These are phyloP conservation scores for Amphiprion ocellaris DNA, from an alignment of 2,113 vertebrate species.

Conservation along the genomic window DNA sequence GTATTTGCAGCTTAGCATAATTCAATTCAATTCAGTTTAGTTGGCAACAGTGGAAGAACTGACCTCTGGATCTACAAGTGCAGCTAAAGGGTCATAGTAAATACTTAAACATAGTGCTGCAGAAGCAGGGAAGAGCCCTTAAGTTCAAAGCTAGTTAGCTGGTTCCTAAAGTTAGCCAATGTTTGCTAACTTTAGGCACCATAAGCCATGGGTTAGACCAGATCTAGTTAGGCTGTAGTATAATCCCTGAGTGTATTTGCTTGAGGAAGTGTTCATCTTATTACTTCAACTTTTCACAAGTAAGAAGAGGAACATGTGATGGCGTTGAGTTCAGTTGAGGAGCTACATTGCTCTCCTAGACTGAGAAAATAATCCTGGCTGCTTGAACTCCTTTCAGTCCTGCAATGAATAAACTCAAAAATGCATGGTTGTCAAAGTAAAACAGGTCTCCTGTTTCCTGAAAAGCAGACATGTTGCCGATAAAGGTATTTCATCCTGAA, in stretches of 20 bases:
- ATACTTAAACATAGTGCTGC: no score
- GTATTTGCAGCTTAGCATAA: no score
- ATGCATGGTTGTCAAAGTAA: slow-evolving; percentile 35
- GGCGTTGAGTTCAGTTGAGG: neutral
- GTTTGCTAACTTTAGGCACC: neutral
- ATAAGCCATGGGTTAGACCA: slow-evolving; percentile 7
- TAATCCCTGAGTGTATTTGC: neutral
- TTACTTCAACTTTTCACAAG: neutral
- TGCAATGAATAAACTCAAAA: slow-evolving; percentile 35
- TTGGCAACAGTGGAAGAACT: no score
- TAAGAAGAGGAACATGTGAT: neutral
- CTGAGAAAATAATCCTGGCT: slow-evolving; percentile 1
- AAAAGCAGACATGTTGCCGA: slow-evolving; percentile 22
- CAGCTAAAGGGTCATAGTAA: no score
- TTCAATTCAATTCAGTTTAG: no score
- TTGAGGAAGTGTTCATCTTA: neutral
- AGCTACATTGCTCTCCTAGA: slow-evolving; percentile 8
- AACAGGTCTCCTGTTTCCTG: slow-evolving; percentile 33
- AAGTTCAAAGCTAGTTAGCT: neutral
- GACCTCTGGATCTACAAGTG: no score
- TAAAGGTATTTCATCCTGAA: slow-evolving; percentile 44
- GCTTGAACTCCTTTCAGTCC: slow-evolving; percentile 29
- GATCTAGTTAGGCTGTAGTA: neutral
- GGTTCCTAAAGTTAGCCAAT: neutral
- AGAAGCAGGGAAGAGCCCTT: neutral